Conservation (phyloP, 2,113 vertebrate species). For the Aramus guarauna region DNA sequence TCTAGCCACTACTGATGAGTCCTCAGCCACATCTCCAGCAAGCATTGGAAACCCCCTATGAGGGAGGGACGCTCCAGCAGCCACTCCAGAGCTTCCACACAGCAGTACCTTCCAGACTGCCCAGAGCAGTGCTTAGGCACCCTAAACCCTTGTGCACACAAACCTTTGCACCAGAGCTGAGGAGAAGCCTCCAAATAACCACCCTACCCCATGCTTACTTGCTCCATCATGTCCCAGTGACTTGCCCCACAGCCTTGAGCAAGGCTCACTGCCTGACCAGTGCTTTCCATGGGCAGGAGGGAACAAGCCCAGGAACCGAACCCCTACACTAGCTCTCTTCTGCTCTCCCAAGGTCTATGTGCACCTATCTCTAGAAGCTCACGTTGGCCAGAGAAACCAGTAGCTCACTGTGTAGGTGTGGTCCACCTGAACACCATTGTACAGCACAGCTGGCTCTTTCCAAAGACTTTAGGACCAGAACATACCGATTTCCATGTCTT, state of each 20-base stretch:
- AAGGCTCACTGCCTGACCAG: background rate
- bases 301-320: background rate
- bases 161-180: background rate
- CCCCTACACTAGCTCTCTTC: background rate
- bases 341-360: background rate
- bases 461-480: background rate
- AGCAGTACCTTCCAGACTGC: background rate
- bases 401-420: background rate
- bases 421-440: background rate
- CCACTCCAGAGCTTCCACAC: background rate
- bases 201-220: background rate
- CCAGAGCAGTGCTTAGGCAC: background rate
- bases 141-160: background rate
- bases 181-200: background rate
- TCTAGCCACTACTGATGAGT: background rate
- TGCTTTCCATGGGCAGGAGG: background rate
- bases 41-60: accelerated
- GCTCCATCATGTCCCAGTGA: background rate
- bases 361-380: background rate
- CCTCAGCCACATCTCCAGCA: background rate
- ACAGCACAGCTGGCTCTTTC: background rate
- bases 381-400: background rate
- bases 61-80: background rate
- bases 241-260: background rate
- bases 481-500: background rate